Conservation (phyloP, 2,113 vertebrate species). For the Sorex araneus region DNA sequence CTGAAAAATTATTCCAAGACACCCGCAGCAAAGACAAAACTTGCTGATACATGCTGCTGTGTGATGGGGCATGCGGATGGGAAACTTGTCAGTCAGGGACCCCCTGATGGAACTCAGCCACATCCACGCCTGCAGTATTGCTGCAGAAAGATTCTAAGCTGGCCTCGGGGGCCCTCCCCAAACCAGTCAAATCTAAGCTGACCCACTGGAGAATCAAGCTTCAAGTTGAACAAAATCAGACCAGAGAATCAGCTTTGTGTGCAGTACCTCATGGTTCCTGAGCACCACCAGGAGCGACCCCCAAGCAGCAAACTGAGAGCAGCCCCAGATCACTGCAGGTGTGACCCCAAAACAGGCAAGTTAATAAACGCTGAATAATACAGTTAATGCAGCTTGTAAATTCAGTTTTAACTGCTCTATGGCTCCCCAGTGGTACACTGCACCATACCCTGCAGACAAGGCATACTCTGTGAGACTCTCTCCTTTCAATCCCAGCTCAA, state of each 20-base stretch:
- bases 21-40: not conserved
- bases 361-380: not conserved
- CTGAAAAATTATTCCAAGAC: not conserved
- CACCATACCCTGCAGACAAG: accelerated
- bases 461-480: not conserved
- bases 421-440: not conserved
- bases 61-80: not conserved
- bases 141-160: not conserved
- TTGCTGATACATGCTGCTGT: not conserved
- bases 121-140: not conserved
- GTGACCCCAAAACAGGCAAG: no score
- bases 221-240: not conserved
- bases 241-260: no score
- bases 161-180: not conserved
- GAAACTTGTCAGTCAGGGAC: not conserved
- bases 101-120: not conserved
- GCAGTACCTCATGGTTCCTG: no score
- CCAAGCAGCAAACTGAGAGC: no score
- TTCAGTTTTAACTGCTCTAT: not conserved
- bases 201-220: not conserved
- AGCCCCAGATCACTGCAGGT: no score
- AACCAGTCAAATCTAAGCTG: not conserved
- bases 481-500: not conserved
- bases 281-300: no score
- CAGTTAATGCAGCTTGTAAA: not conserved